phyloP scores from a whole-genome alignment of 2,113 vertebrate genomes.

The Puffinus mauretanicus region DNA sequence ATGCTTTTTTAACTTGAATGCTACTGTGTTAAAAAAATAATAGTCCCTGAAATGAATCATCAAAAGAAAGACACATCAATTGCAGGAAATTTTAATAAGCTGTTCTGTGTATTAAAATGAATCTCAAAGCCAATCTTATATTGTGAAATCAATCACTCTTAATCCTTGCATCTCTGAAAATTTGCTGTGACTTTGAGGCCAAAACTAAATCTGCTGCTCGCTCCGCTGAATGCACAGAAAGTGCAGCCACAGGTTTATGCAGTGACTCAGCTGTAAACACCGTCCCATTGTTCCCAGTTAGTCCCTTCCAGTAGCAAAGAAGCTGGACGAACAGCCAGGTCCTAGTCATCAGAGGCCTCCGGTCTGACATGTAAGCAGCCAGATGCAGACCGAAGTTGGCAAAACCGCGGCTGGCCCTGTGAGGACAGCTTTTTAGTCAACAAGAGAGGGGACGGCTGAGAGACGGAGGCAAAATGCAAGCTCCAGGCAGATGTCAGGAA shows the following conservation, averaged over 20 bases:
- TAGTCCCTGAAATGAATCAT: constrained; percentile 14
- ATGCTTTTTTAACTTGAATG: not conserved
- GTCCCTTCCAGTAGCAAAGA: not conserved
- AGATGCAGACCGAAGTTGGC: accelerated
- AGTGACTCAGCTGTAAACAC: not conserved
- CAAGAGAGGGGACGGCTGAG: not conserved
- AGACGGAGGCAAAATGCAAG: not conserved
- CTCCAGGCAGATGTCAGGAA: constrained; percentile 52
- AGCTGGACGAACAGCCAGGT: not conserved
- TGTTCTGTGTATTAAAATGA: not conserved
- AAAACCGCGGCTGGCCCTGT: accelerated
- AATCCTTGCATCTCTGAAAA: not conserved
- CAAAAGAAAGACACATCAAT: not conserved
- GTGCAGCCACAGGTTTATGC: not conserved
- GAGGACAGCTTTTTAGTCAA: not conserved
- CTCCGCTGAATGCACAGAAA: not conserved
- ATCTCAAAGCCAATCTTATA: not conserved
- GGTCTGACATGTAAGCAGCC: not conserved
- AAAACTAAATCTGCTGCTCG: not conserved
- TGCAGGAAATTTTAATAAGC: not conserved
- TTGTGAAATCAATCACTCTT: not conserved
- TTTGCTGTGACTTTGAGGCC: not conserved
- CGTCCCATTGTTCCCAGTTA: not conserved
- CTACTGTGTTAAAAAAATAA: not conserved
- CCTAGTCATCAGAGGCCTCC: not conserved